A percentile compares a stretch with the other conserved stretches of the same genome.
Evolutionary conservation across 2,113 vertebrate species (phyloP).

Genomic region (Diphyllodes magnificus): DNA sequence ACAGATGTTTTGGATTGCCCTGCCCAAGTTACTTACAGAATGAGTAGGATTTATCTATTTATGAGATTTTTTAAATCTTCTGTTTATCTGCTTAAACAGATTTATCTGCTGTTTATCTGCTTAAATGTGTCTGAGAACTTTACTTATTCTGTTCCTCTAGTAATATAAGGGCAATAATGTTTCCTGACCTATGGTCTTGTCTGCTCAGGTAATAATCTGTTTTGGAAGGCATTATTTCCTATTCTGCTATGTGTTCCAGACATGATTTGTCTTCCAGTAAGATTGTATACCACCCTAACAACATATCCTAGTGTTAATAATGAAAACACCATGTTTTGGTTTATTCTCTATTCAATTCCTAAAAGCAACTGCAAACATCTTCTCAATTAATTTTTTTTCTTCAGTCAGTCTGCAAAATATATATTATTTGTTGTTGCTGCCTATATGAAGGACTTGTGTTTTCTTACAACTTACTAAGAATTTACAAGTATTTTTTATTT

Average conservation of each 20-base stretch:
- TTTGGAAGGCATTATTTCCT: not conserved
- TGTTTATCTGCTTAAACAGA: not conserved
- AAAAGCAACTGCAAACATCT: not conserved
- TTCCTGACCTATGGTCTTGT: not conserved
- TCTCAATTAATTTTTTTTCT: not conserved
- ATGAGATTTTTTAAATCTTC: not conserved
- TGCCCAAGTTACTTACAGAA: not conserved
- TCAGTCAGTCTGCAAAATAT: not conserved
- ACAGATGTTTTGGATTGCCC: not conserved
- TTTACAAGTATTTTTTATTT: not conserved
- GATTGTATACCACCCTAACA: not conserved
- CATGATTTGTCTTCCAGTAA: not conserved
- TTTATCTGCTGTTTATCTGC: not conserved
- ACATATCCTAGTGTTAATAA: not conserved
- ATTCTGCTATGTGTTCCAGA: not conserved
- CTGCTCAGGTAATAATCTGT: not conserved
- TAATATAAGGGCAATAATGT: not conserved
- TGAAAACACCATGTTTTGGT: not conserved
- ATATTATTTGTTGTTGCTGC: not conserved
- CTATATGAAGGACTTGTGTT: not conserved
- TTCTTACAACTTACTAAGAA: not conserved
- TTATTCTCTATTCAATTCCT: not conserved
- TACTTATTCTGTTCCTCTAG: not conserved
- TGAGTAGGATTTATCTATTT: not conserved
- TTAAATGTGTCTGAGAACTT: not conserved